These are phyloP conservation scores for Ophioninae sp. DNA, from an alignment of 2,888 invertebrate species.

Conservation along the genomic window DNA sequence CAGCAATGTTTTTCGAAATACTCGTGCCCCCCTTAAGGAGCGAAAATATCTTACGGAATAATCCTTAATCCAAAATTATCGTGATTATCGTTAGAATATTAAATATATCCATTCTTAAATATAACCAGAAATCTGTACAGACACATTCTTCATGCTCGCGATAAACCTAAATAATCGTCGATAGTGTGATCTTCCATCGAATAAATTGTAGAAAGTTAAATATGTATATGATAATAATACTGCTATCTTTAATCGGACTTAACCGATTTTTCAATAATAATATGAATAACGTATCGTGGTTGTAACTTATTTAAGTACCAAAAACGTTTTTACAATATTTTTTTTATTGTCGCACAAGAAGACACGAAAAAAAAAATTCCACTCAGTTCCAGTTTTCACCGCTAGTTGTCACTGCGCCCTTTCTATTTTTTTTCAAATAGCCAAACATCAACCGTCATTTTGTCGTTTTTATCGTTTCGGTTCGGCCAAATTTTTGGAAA, in stretches of 20 bases:
- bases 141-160: constrained; percentile 29
- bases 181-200: constrained; percentile 11
- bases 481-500: too few species aligned
- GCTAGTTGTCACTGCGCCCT: too few species aligned
- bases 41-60: constrained; percentile 31
- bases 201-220: constrained; percentile 49
- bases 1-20: too few species aligned
- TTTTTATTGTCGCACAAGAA: too few species aligned
- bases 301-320: constrained; percentile 64
- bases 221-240: constrained; percentile 58
- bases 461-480: too few species aligned
- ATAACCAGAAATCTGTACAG: constrained; percentile 30
- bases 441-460: too few species aligned
- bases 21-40: neutral
- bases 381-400: too few species aligned
- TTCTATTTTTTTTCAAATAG: too few species aligned
- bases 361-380: too few species aligned
- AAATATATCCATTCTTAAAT: constrained; percentile 32
- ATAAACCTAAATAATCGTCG: constrained; percentile 26
- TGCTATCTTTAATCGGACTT: constrained; percentile 61
- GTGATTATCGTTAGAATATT: constrained; percentile 29
- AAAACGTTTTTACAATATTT: constrained; percentile 43
- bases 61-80: constrained; percentile 34
- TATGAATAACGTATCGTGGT: constrained; percentile 53
- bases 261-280: constrained; percentile 54